phyloP scores from a whole-genome alignment of 2,888 invertebrate genomes.

The Amiota communis region DNA sequence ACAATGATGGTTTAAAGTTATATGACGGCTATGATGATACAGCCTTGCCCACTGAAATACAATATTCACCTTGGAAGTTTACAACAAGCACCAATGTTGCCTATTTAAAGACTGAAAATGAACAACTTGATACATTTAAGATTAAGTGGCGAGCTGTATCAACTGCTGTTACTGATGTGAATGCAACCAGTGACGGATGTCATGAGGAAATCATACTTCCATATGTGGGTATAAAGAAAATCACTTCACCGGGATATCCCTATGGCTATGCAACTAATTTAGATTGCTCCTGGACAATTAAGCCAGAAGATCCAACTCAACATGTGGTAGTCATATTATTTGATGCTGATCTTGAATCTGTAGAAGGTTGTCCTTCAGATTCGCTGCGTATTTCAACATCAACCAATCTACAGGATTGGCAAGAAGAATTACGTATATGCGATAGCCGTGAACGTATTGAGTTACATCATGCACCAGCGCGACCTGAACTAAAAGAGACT shows the following conservation, averaged over 20 bases:
- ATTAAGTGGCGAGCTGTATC: constrained; percentile 64
- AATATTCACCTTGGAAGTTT: constrained; percentile 67
- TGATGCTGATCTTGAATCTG: constrained; percentile 77
- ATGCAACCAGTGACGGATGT: constrained; percentile 46
- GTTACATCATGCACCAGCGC: too few species aligned
- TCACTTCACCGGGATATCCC: constrained; percentile 86
- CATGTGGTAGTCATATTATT: constrained; percentile 78
- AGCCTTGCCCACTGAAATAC: constrained; percentile 72
- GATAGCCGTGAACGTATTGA: constrained; percentile 58
- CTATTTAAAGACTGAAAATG: constrained; percentile 73
- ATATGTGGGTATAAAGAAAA: constrained; percentile 50
- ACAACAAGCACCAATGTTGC: constrained; percentile 79
- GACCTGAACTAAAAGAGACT: too few species aligned
- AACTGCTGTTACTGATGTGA: constrained; percentile 42
- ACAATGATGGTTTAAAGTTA: constrained; percentile 71
- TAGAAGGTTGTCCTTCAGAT: constrained; percentile 77
- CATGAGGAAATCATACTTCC: constrained; percentile 56
- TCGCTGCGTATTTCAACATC: constrained; percentile 77
- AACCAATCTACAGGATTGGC: constrained; percentile 75
- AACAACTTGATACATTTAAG: constrained; percentile 57
- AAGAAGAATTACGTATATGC: constrained; percentile 76
- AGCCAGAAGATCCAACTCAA: constrained; percentile 75
- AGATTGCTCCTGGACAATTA: constrained; percentile 84
- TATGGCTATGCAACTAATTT: constrained; percentile 77
- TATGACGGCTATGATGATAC: constrained; percentile 84